Percentiles rank a stretch among this genome's conserved stretches.
Conservation (phyloP, 1,140 invertebrate species). For the Apis florea region DNA sequence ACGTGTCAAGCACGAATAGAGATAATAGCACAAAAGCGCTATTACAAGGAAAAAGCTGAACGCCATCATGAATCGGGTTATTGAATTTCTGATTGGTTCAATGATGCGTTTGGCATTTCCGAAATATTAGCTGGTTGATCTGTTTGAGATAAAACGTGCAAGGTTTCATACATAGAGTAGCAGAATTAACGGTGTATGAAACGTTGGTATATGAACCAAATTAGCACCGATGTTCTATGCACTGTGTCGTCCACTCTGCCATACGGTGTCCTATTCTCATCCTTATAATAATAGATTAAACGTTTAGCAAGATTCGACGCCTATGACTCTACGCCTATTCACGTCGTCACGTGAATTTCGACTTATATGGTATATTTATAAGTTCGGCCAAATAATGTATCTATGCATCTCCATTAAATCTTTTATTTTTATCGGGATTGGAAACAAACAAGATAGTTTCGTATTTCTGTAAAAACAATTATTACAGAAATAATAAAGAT, state of each 20-base stretch:
- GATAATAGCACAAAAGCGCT: neutral
- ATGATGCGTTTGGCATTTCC: neutral
- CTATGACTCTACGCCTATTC: conserved; percentile 16
- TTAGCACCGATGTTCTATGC: conserved; percentile 28
- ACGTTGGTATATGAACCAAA: conserved; percentile 55
- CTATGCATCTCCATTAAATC: neutral
- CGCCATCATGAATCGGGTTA: neutral
- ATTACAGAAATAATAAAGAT: neutral
- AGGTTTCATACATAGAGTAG: conserved; percentile 37
- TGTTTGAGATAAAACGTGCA: conserved; percentile 16
- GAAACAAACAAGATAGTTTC: neutral
- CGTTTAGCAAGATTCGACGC: conserved; percentile 52
- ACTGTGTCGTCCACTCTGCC: neutral
- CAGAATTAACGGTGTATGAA: conserved; percentile 54
- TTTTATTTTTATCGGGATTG: neutral
- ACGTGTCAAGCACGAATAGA: neutral
- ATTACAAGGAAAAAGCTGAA: neutral
- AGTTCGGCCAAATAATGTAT: too few species aligned
- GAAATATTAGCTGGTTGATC: neutral
- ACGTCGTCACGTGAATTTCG: neutral
- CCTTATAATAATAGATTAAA: conserved; percentile 59
- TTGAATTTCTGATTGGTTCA: neutral
- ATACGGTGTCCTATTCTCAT: conserved; percentile 49
- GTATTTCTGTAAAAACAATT: neutral
- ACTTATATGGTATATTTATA: neutral